A percentile compares a stretch with the other conserved stretches of the same genome.
These are phyloP conservation scores for Gisinianus flammeolus DNA, from an alignment of 2,888 invertebrate species.

Conservation along the genomic window DNA sequence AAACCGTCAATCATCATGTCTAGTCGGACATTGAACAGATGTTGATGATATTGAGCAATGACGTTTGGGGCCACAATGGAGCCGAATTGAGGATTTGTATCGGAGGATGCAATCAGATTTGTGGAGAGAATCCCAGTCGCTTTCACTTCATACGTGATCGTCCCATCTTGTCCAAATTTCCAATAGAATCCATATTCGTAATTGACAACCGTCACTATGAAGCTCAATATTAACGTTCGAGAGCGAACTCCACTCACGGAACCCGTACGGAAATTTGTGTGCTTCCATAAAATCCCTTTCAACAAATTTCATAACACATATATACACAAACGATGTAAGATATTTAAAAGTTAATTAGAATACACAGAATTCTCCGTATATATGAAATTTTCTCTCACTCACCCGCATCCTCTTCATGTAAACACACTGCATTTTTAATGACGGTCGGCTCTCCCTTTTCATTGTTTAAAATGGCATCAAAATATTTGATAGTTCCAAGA, in stretches of 20 bases:
- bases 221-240: constrained; percentile 49
- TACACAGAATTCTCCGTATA: neutral
- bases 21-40: constrained; percentile 49
- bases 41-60: constrained; percentile 55
- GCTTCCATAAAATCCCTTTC: constrained; percentile 51
- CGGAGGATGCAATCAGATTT: neutral
- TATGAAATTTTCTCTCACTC: constrained; percentile 1
- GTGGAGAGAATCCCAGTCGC: constrained; percentile 50
- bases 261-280: constrained; percentile 51
- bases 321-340: neutral
- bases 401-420: constrained; percentile 56
- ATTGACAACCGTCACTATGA: constrained; percentile 52
- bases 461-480: constrained; percentile 48
- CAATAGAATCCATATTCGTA: constrained; percentile 55
- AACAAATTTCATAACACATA: constrained; percentile 8
- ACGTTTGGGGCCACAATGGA: constrained; percentile 40
- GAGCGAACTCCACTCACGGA: constrained; percentile 46
- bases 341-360: neutral
- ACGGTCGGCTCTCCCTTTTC: constrained; percentile 44
- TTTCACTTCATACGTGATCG: constrained; percentile 52
- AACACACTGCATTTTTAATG: constrained; percentile 53
- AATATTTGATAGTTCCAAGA: constrained; percentile 49
- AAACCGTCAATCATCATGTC: constrained; percentile 54
- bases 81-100: neutral
- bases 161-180: constrained; percentile 51